These are phyloP conservation scores for Mustela nigripes DNA, from an alignment of 2,113 vertebrate genomes.

Conservation along the genomic window DNA sequence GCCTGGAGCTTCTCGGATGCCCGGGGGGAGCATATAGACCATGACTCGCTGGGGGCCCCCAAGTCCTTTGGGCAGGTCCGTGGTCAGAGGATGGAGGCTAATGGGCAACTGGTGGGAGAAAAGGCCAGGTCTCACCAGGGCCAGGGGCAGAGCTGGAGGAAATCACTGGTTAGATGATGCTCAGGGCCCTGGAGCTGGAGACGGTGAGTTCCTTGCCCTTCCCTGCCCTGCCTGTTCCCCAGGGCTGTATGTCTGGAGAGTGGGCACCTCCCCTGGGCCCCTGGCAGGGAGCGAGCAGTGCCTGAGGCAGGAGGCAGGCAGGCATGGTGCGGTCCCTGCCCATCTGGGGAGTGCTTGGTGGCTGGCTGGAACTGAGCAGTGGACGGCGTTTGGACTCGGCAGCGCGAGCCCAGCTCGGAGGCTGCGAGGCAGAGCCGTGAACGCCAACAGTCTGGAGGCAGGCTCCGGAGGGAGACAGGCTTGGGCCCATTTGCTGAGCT, in stretches of 20 bases:
- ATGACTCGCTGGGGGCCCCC: background rate
- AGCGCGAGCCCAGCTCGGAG: slow-evolving; percentile 76
- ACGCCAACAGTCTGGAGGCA: slow-evolving; percentile 84
- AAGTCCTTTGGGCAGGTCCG: background rate
- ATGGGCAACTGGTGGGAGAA: background rate
- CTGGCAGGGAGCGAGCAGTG: slow-evolving; percentile 78
- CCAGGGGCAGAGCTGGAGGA: background rate
- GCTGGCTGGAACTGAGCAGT: slow-evolving; percentile 79
- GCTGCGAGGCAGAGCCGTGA: slow-evolving; percentile 82
- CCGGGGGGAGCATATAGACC: background rate
- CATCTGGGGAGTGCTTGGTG: slow-evolving; percentile 77
- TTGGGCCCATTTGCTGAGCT: slow-evolving; percentile 79
- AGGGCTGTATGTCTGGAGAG: background rate
- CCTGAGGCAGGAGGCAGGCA: slow-evolving; percentile 71
- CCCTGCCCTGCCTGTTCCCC: background rate
- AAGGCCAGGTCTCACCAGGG: background rate
- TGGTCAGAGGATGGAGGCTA: background rate
- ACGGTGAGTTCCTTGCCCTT: background rate
- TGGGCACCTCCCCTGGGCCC: slow-evolving; percentile 63
- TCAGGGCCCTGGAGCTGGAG: background rate
- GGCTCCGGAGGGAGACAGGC: slow-evolving; percentile 82
- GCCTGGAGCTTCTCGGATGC: background rate
- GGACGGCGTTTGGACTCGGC: slow-evolving; percentile 79
- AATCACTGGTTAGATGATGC: background rate
- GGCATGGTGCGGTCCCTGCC: slow-evolving; percentile 72